Conservation (phyloP, 2,888 invertebrate genomes). For the Amphipoea lucens region DNA sequence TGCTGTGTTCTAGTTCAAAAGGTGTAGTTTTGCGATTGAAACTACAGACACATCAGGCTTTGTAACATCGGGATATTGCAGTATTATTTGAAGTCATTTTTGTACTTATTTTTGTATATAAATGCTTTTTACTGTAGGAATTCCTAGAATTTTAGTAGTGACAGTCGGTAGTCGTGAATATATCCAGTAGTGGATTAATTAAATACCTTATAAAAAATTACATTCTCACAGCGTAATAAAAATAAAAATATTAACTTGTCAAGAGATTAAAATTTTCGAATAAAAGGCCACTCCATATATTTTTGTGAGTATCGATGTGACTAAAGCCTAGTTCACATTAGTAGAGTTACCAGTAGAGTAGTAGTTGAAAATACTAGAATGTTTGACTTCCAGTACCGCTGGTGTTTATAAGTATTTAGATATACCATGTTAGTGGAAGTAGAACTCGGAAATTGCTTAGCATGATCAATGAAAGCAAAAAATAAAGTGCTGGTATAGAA, state of each 20-base stretch:
- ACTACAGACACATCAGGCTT: not conserved
- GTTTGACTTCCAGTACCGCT: too few relatives aligned
- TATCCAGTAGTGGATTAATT: slow-evolving; percentile 56
- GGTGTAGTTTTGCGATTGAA: not conserved
- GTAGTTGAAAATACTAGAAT: not conserved
- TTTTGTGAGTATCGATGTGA: not conserved
- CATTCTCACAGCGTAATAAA: not conserved
- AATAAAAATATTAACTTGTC: not conserved
- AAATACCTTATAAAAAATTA: not conserved
- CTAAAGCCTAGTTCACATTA: not conserved
- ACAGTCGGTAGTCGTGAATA: not conserved
- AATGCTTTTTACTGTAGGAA: not conserved
- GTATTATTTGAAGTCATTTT: slow-evolving; percentile 35
- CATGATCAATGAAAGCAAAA: too few relatives aligned
- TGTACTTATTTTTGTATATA: slow-evolving; percentile 2
- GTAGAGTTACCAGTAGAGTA: not conserved
- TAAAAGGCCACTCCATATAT: not conserved
- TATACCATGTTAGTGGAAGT: not conserved
- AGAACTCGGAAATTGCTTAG: not conserved
- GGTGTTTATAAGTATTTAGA: not conserved
- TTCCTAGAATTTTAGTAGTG: not conserved
- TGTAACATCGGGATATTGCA: not conserved
- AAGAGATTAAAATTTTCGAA: not conserved
- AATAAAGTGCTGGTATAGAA: not conserved
- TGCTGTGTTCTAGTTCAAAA: not conserved